Evolutionary conservation across 2,888 invertebrate species (phyloP), one percentile per base, ranked within the genome.

Genomic region (Ectemnius cavifrons): DNA sequence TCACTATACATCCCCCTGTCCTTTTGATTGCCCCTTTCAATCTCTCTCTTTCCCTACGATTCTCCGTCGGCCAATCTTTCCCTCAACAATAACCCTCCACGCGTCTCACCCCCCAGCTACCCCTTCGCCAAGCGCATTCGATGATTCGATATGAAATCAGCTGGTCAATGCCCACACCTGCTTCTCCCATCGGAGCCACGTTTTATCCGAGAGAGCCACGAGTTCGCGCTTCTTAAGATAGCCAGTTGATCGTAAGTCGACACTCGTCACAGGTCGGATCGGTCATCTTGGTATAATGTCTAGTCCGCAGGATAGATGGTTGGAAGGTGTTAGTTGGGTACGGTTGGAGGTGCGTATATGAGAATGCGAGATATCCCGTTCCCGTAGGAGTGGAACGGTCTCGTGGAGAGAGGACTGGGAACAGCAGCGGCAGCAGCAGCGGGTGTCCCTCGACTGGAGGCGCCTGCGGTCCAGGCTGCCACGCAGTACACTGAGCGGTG

Each of bases 391-490:
- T 46, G 46, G 45, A 63, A 61, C 46, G 64, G 57, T 56, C 60
- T 20, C 49, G 63, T 14, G 45, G 27, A 16, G 66, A 63, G 73
- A 64, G 67, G 57, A 23, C 63, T 57, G 37, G 58, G 65, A 67
- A 66, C 61, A 72, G 73, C 37, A 68, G 75, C 74, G 71, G 72
- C 74, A 70, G 68, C 77, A 74, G 73, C 68, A 71, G 70, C 68
- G 73, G 67, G 73, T 70, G 79, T 67, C 80, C 16, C 79, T 79
- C 78, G 72, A 78, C 73, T 76, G 81, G 77, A 80, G 79, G 85
- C 84, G 83, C 86, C 86, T 87, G 87, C 87, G 88, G 88, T 89
- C 87, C 88, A 88, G 88, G 87, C 87, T 86, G 86, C 86, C 82
- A 86, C 88, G 86, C 85, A 85, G 85, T 85, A 84, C 79, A 89